A percentile compares a stretch with the other conserved stretches of the same genome.
Evolutionary conservation across 1,140 invertebrate species (phyloP).

Genomic region (Drosophila truncata): DNA sequence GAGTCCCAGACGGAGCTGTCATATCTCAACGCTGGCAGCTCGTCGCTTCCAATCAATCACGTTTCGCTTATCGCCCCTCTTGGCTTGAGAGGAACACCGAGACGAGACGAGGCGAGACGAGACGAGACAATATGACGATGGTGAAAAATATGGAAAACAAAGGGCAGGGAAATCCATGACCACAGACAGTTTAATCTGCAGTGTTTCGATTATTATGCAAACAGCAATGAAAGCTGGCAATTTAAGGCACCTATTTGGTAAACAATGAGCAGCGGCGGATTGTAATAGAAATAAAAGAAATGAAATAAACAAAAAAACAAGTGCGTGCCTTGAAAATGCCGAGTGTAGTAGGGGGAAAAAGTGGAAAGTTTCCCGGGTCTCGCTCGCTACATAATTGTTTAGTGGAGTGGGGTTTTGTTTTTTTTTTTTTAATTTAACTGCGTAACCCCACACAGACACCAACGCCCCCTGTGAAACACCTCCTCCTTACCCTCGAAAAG

Average conservation of each 20-base stretch:
- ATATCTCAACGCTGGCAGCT: slow-evolving; percentile 22
- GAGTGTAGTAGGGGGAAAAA: slow-evolving; percentile 45
- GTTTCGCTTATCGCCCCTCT: slow-evolving; percentile 44
- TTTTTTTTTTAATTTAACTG: slow-evolving; percentile 42
- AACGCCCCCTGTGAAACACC: not conserved
- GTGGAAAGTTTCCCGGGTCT: slow-evolving; percentile 63
- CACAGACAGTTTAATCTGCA: slow-evolving; percentile 48
- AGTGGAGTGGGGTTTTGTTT: slow-evolving; percentile 24
- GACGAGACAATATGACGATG: slow-evolving; percentile 1
- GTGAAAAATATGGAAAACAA: slow-evolving; percentile 33
- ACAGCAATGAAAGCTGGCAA: slow-evolving; percentile 42
- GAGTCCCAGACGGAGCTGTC: slow-evolving; percentile 26
- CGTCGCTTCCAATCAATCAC: slow-evolving; percentile 63
- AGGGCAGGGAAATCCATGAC: slow-evolving; percentile 46
- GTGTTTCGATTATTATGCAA: slow-evolving; percentile 55
- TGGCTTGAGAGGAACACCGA: slow-evolving; percentile 11
- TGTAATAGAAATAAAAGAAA: slow-evolving; percentile 14
- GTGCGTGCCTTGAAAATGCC: slow-evolving; percentile 72
- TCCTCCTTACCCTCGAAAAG: not conserved
- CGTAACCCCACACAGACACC: slow-evolving; percentile 44
- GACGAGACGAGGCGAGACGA: not conserved
- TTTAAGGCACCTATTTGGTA: slow-evolving; percentile 44
- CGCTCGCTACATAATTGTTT: slow-evolving; percentile 65
- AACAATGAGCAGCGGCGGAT: slow-evolving; percentile 44
- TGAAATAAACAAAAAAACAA: slow-evolving; percentile 44